phyloP scores from a whole-genome alignment of 2,888 invertebrate genomes.

The Timema cristinae region DNA sequence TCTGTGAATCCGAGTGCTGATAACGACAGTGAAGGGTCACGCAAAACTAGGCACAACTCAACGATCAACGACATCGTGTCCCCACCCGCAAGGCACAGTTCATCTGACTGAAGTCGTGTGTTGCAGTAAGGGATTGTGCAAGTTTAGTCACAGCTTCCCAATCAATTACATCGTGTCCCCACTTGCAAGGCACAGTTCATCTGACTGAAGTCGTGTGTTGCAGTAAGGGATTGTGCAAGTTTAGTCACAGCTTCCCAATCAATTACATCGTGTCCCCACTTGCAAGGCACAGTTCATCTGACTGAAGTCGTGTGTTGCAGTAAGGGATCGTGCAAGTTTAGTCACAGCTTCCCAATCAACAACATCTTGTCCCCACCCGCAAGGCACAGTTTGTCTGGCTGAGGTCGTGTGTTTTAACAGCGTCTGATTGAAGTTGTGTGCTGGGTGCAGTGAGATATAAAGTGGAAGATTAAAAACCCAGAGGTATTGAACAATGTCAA shows the following conservation, averaged over 20 bases:
- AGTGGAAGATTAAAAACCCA: no score
- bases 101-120: constrained; percentile 42
- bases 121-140: constrained; percentile 63
- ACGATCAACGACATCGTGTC: constrained; percentile 57
- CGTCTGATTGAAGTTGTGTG: constrained; percentile 62
- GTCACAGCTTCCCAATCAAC: constrained; percentile 72
- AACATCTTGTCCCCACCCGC: constrained; percentile 51
- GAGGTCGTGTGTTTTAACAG: not conserved
- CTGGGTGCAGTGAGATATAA: constrained; percentile 43
- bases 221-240: constrained; percentile 70
- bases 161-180: constrained; percentile 55
- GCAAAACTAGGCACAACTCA: constrained; percentile 80
- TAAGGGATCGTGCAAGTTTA: constrained; percentile 72
- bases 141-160: constrained; percentile 77
- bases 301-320: constrained; percentile 36
- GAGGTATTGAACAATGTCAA: no score
- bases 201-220: constrained; percentile 35
- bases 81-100: constrained; percentile 51
- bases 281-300: constrained; percentile 53
- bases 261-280: constrained; percentile 52
- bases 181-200: constrained; percentile 52
- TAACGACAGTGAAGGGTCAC: constrained; percentile 65
- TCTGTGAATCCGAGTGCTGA: constrained; percentile 69
- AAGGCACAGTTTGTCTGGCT: constrained; percentile 53
- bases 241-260: constrained; percentile 74